Evolutionary conservation across 1,140 invertebrate genomes (phyloP).

Genomic region (Archivesica marissinica): DNA sequence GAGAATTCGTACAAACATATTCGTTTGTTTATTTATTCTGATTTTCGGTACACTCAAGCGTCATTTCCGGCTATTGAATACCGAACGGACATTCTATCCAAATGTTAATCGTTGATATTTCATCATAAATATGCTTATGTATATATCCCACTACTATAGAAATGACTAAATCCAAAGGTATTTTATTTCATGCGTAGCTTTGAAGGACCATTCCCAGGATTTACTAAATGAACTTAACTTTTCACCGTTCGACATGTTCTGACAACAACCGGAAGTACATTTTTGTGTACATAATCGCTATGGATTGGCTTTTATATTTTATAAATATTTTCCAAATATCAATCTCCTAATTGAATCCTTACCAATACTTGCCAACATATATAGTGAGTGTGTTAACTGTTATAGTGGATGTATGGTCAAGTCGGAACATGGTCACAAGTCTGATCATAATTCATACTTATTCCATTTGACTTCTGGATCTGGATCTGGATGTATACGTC

Average conservation of each 20-base stretch:
- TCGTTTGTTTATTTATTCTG: too few relatives aligned
- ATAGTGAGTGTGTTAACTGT: too few relatives aligned
- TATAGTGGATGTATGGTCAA: too few relatives aligned
- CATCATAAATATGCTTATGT: not conserved
- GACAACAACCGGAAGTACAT: constrained; percentile 57
- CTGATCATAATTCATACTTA: too few relatives aligned
- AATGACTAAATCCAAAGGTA: constrained; percentile 47
- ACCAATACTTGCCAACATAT: too few relatives aligned
- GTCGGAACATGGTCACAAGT: too few relatives aligned
- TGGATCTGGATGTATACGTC: too few relatives aligned
- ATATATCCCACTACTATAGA: not conserved
- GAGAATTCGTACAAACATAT: too few relatives aligned
- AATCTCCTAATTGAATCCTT: too few relatives aligned
- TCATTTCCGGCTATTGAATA: constrained; percentile 16
- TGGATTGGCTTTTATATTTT: constrained; percentile 5
- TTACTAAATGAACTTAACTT: not conserved
- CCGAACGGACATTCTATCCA: not conserved
- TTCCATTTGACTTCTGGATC: too few relatives aligned
- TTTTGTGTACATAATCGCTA: constrained; percentile 61
- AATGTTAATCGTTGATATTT: not conserved
- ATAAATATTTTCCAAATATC: too few relatives aligned
- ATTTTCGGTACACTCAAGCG: too few relatives aligned
- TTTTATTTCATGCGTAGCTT: not conserved
- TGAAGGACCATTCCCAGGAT: not conserved
- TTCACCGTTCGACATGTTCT: constrained; percentile 54